Base-by-base conservation (phyloP, 2,888 invertebrate species). In the Apotomis capreana region DNA sequence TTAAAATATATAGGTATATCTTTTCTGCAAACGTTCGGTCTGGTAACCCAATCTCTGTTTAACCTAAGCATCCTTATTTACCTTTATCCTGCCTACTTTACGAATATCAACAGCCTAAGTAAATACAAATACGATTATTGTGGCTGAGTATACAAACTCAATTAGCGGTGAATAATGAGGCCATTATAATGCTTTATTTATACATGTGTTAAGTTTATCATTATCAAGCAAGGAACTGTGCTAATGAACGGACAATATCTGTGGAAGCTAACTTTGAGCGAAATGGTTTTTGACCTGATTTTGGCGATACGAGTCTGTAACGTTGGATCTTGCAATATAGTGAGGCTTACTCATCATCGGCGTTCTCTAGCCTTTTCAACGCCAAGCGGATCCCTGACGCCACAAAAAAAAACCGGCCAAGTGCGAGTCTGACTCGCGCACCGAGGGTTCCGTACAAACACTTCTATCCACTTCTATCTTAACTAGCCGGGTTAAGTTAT, bases 101-200 rank as follows among this genome's bases (percentile, higher is more conserved):
- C 13, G 15, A 37, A 9, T 12, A 44, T 44, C 51, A 44, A 10
- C 40, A 54, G 36, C 13, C 6, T 1, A 4, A 15, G 40, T 12
- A 59, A 57, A 67, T n/a, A 44, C 36, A 46, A 15, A 10, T 4
- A 37, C 8, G 55, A 51, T 67, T 49, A 55, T 72, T 75, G 67
- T 57, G 62, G 44, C 51, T 71, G 9, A 12, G 61, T 52, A 67
- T 57, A 74, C 74, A 71, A 68, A 68, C 67, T 59, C 49, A 67
- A 71, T 64, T 58, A 68, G 49, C 46, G 74, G 70, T 57, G 68
- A 64, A 62, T 77, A 80, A 80, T 77, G 78, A 75, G 81, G 78
- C 5, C 74, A 75, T 76, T 70, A 70, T 73, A 71, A 65, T 69
- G 73, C 40, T 58, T 74, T 73, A 68, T 64, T 68, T 70, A 74